Conservation (phyloP, 2,797 vertebrate genomes). For the Morus bassanus region DNA sequence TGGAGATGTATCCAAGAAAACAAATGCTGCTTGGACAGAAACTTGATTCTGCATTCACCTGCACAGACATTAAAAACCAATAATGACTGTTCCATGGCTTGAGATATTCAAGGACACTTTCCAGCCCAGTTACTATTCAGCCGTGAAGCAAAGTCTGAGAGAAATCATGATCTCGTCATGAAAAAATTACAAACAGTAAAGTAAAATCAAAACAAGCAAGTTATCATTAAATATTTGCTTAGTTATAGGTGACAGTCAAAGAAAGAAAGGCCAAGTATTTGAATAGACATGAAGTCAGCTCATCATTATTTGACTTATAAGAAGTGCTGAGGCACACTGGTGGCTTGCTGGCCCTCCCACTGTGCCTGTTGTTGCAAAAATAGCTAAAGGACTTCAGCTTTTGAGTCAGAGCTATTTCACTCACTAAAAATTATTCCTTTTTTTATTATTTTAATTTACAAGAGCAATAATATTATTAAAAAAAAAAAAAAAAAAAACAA, state of each 20-base stretch:
- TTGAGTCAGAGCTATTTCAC: background rate
- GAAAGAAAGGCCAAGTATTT: background rate
- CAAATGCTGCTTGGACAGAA: background rate
- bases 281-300: background rate
- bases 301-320: background rate
- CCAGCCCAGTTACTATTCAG: background rate
- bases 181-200: background rate
- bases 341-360: background rate
- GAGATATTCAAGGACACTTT: background rate
- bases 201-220: background rate
- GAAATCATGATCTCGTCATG: background rate
- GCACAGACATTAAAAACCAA: background rate
- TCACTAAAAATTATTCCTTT: background rate
- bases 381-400: background rate
- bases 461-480: background rate
- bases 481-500: no score
- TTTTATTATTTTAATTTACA: background rate
- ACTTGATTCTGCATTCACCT: background rate
- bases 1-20: background rate
- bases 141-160: background rate
- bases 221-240: background rate
- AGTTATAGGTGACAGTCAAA: background rate
- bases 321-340: background rate
- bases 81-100: background rate
- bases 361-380: background rate